These are phyloP conservation scores for Pelobates fuscus DNA, from an alignment of 2,113 vertebrate genomes.

Conservation along the genomic window DNA sequence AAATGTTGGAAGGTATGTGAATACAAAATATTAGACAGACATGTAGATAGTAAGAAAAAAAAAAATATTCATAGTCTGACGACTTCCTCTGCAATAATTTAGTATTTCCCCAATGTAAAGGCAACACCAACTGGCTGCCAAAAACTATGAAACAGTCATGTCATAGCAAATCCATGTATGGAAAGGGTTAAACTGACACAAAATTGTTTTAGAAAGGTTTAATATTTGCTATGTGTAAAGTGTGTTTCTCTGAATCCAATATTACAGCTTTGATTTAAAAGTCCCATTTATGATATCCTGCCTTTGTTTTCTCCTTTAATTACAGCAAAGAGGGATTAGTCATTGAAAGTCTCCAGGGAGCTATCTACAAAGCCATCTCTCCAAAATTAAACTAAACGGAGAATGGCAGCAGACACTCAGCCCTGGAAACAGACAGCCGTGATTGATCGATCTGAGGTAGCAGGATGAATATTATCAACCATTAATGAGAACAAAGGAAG, in stretches of 20 bases:
- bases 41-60: no score
- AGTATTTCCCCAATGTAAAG: no score
- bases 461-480: constrained; percentile 54
- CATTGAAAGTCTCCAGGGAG: constrained; percentile 69
- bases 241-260: constrained; percentile 78
- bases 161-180: no score
- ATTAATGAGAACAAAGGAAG: constrained; percentile 46
- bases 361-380: constrained; percentile 69
- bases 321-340: constrained; percentile 91
- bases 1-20: no score
- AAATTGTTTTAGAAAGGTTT: neutral
- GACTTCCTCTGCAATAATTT: no score
- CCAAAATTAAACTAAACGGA: constrained; percentile 73
- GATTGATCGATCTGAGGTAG: constrained; percentile 62
- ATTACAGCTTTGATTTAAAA: constrained; percentile 83
- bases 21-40: no score
- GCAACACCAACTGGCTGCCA: no score
- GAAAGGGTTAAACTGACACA: neutral
- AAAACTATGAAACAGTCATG: no score
- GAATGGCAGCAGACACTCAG: constrained; percentile 64
- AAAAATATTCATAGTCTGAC: no score
- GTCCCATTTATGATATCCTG: constrained; percentile 85
- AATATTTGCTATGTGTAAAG: constrained; percentile 80
- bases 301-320: constrained; percentile 78
- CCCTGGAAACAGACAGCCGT: constrained; percentile 55